These are phyloP conservation scores for Drosophila ustulata DNA, from an alignment of 2,888 invertebrate species.

Conservation along the genomic window DNA sequence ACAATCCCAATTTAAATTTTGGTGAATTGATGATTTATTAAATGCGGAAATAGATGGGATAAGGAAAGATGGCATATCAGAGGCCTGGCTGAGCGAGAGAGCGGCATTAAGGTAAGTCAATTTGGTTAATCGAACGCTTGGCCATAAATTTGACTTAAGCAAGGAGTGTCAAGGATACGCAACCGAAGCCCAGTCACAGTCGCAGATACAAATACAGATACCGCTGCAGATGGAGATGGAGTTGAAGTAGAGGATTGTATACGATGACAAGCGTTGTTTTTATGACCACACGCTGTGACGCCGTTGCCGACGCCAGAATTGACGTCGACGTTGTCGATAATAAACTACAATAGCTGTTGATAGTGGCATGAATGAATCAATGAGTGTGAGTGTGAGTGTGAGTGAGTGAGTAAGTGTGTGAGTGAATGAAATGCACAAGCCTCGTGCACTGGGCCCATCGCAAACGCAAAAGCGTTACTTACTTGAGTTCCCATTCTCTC, in stretches of 20 bases:
- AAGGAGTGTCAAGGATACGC: slow-evolving; percentile 66
- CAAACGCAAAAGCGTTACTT: slow-evolving; percentile 46
- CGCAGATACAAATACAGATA: slow-evolving; percentile 18
- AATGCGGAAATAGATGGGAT: too few species aligned
- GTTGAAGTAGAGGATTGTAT: slow-evolving; percentile 11
- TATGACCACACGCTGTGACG: slow-evolving; percentile 56
- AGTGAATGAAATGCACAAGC: slow-evolving; percentile 58
- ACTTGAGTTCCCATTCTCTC: slow-evolving; percentile 16
- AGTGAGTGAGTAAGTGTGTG: slow-evolving; percentile 45
- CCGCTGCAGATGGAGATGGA: slow-evolving; percentile 7
- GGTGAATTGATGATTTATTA: too few species aligned
- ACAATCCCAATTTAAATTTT: too few species aligned
- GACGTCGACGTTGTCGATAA: slow-evolving; percentile 52
- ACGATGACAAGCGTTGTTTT: slow-evolving; percentile 58
- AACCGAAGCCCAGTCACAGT: slow-evolving; percentile 12
- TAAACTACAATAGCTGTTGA: slow-evolving; percentile 71
- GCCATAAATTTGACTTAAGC: slow-evolving; percentile 53
- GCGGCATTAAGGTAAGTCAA: slow-evolving; percentile 54
- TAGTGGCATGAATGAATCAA: slow-evolving; percentile 63
- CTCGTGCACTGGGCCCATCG: slow-evolving; percentile 29
- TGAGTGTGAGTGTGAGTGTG: slow-evolving; percentile 30
- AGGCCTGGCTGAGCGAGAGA: not conserved
- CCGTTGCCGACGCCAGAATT: not conserved
- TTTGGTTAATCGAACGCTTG: slow-evolving; percentile 72
- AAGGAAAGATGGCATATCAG: too few species aligned